Evolutionary conservation across 1,140 invertebrate species (phyloP).

Genomic region (Trigoniulus corallinus): DNA sequence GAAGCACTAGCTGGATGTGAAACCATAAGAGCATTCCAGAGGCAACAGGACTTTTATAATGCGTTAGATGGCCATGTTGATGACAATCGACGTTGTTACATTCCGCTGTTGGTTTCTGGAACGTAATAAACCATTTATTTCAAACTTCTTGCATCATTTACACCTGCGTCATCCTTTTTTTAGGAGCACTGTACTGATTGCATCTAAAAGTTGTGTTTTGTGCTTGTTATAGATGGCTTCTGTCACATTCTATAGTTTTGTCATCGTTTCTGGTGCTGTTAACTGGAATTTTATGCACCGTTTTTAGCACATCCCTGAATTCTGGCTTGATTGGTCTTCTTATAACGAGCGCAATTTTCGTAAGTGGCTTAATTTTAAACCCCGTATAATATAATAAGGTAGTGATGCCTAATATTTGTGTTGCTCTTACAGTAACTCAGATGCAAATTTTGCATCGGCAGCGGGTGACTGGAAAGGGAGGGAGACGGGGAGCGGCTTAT

Average conservation of each 20-base stretch:
- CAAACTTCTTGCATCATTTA: too few relatives aligned
- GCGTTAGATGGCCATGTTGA: conserved; percentile 72
- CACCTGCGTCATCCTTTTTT: too few relatives aligned
- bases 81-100: conserved; percentile 74
- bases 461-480: too few relatives aligned
- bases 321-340: conserved; percentile 73
- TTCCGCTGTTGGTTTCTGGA: conserved; percentile 69
- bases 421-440: too few relatives aligned
- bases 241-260: conserved; percentile 75
- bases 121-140: conserved; percentile 27
- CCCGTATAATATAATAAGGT: too few relatives aligned
- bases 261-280: conserved; percentile 84
- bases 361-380: too few relatives aligned
- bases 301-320: conserved; percentile 45
- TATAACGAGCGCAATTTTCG: conserved; percentile 73
- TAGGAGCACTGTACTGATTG: too few relatives aligned
- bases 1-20: conserved; percentile 66
- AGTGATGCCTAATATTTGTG: too few relatives aligned
- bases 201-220: too few relatives aligned
- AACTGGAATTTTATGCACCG: conserved; percentile 69
- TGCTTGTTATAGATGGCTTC: conserved; percentile 72
- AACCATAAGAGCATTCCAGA: conserved; percentile 59
- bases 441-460: too few relatives aligned
- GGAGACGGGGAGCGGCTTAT: too few relatives aligned
- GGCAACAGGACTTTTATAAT: conserved; percentile 53